Percentiles rank a stretch among this genome's conserved stretches.
Conservation (phyloP, 35 echinoderm and acorn worm species). For the Eucidaris tribuloides region DNA sequence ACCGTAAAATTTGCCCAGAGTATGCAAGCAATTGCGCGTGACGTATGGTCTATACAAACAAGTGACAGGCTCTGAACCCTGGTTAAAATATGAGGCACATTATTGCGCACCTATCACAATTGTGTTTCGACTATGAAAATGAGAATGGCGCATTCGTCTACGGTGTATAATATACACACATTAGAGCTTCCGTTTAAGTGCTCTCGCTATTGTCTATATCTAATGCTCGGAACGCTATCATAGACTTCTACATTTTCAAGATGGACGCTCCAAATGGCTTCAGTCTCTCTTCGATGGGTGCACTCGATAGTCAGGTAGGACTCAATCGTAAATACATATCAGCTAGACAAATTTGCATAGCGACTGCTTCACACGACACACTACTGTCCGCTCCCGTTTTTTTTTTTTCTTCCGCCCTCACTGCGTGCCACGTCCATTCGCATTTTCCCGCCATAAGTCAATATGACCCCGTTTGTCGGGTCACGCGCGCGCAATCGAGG, state of each 20-base stretch:
- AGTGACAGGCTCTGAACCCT: too few species aligned
- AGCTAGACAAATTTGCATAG: not conserved
- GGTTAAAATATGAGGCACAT: too few species aligned
- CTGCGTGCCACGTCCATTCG: not conserved
- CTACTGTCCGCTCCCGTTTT: not conserved
- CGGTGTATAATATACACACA: too few species aligned
- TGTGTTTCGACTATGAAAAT: too few species aligned
- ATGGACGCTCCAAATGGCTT: too few species aligned
- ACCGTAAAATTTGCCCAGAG: not conserved
- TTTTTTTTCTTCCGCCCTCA: not conserved
- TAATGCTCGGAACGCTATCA: too few species aligned
- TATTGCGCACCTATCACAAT: too few species aligned
- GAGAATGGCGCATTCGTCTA: too few species aligned
- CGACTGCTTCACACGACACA: not conserved
- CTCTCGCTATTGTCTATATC: too few species aligned
- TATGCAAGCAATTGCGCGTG: not conserved
- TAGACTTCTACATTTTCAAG: too few species aligned
- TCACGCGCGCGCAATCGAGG: conserved; percentile 11
- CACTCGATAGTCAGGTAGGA: conserved; percentile 11
- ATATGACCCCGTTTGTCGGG: not conserved
- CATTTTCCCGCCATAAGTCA: conserved; percentile 11
- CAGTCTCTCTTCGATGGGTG: too few species aligned
- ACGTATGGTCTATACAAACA: not conserved
- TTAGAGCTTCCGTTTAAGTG: too few species aligned
- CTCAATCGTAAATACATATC: not conserved